Evolutionary conservation across 1,140 invertebrate species (phyloP).

Genomic region (Meteorus sp.): DNA sequence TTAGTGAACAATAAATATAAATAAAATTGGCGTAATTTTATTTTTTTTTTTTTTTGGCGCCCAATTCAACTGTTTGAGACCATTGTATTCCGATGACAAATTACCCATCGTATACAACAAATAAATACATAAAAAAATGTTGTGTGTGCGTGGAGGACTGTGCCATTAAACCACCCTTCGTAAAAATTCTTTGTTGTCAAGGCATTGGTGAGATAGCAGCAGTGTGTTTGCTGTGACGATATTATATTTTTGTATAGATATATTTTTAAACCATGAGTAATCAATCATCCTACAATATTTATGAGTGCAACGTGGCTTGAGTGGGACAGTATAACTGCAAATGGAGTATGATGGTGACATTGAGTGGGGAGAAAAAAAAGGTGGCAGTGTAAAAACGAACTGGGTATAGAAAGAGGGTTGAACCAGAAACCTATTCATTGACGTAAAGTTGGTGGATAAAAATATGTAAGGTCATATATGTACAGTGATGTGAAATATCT

Average conservation of each 20-base stretch:
- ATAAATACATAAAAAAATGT: constrained; percentile 23
- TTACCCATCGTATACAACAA: constrained; percentile 34
- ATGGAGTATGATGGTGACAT: not conserved
- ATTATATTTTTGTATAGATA: not conserved
- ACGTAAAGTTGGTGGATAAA: not conserved
- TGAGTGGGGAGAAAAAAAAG: not conserved
- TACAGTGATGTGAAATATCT: no score
- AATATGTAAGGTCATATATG: not conserved
- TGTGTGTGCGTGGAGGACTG: not conserved
- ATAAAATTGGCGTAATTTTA: not conserved
- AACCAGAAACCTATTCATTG: not conserved
- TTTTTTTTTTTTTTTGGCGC: not conserved
- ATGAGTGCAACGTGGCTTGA: constrained; percentile 37
- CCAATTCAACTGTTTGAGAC: no score
- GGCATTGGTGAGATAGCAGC: no score
- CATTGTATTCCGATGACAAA: constrained; percentile 37
- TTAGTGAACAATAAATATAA: no score
- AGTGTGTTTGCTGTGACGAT: no score
- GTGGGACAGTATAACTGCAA: constrained; percentile 4
- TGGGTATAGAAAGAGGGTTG: not conserved
- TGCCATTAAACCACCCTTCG: no score
- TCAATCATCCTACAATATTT: constrained; percentile 49
- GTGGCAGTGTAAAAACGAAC: not conserved
- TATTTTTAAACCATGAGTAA: constrained; percentile 30
- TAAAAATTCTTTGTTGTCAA: not conserved